Base-by-base conservation (phyloP, 2,888 invertebrate species). In the Dryadula phaetusa region DNA sequence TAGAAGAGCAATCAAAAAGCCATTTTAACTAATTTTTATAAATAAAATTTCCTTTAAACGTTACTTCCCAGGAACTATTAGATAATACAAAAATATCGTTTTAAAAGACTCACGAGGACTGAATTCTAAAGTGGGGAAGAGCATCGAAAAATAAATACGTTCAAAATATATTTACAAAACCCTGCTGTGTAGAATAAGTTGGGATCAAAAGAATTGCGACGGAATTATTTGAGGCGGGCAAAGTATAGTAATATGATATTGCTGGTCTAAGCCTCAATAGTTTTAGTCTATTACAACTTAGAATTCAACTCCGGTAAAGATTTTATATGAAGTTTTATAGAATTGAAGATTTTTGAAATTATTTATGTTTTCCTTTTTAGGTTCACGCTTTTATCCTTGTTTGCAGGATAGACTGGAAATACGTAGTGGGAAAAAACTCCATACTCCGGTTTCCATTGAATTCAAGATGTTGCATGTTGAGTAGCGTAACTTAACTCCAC, bases 171-270 rank as follows among this genome's bases (percentile, higher is more conserved):
- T 64, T 64, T 68, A 68, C 63, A 44, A 53, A 62, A 44, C 28
- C 49, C 52, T 71, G 46, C 65, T 53, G 65, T 62, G 49, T 40
- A 49, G 70, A 69, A 70, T 69, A 70, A 66, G 69, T 70, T 70
- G 54, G 72, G 71, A 72, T 73, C 72, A 70, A 66, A 67, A 70
- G 71, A 65, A 71, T 72, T 67, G 68, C 66, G 64, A 61, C 46
- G 56, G 62, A 66, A 69, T 71, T 69, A 69, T 67, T 67, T 64
- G 64, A 62, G 64, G 64, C 46, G 58, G 64, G 42, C 47, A 64
- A 28, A 69, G 64, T 53, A 67, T 66, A 67, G 54, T 52, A 66
- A 69, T 70, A 69, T 66, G 64, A 69, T 69, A 70, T 70, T 64
- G 66, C 69, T 52, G 44, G 65, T 53, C 62, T 69, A 69, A 70